phyloP scores from a whole-genome alignment of 2,888 invertebrate genomes.

The Willowsia nigromaculata region DNA sequence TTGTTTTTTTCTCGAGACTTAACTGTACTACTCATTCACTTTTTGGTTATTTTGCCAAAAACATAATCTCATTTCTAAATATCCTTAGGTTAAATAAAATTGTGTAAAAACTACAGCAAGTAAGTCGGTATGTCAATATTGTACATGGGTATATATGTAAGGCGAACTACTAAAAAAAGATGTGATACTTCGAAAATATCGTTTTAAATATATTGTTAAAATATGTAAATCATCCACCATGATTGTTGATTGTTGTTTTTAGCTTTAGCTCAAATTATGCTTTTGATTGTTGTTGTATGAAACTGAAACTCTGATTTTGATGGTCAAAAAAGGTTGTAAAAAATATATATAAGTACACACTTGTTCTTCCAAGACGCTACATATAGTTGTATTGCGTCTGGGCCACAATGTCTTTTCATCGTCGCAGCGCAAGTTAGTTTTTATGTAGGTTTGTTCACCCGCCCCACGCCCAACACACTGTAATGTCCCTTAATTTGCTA shows the following conservation, averaged over 20 bases:
- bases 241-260: conserved; percentile 35
- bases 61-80: conserved; percentile 61
- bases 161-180: conserved; percentile 59
- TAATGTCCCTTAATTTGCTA: conserved; percentile 42
- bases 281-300: conserved; percentile 8
- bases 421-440: not conserved
- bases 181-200: conserved; percentile 64
- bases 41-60: conserved; percentile 27
- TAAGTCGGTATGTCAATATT: conserved; percentile 20
- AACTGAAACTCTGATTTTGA: not conserved
- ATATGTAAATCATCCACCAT: not conserved
- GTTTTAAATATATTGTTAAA: conserved; percentile 1
- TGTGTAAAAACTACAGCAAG: not conserved
- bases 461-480: not conserved
- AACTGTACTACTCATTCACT: conserved; percentile 13
- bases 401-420: not conserved
- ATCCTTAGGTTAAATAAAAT: not conserved
- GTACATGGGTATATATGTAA: conserved; percentile 18
- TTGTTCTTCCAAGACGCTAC: not conserved
- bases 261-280: conserved; percentile 46
- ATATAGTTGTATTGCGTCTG: not conserved
- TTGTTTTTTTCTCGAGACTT: conserved; percentile 59
- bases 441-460: not conserved
- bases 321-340: not conserved
- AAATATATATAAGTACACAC: too few relatives aligned